phyloP scores from a whole-genome alignment of 2,888 invertebrate species.

The Erebia ligea region DNA sequence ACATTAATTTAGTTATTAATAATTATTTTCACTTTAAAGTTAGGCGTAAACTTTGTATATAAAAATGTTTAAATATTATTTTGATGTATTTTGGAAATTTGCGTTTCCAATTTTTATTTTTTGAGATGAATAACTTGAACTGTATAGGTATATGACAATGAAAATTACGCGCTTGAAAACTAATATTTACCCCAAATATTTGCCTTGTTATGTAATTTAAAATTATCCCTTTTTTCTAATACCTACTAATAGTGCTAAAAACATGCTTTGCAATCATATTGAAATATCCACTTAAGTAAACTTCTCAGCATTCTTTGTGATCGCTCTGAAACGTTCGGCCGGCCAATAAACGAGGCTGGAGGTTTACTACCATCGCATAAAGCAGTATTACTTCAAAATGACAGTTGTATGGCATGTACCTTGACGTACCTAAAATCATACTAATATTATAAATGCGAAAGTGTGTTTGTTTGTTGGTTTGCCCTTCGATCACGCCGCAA shows the following conservation, averaged over 20 bases:
- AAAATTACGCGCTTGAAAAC: neutral
- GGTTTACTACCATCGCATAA: too few species aligned
- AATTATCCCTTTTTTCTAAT: neutral
- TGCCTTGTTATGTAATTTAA: neutral
- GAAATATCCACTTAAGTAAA: neutral
- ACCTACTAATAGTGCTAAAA: neutral
- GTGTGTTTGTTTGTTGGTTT: too few species aligned
- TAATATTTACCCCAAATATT: neutral
- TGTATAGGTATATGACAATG: neutral
- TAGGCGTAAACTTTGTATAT: conserved; percentile 1
- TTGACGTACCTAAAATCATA: too few species aligned
- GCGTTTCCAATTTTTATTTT: neutral
- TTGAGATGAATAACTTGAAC: neutral
- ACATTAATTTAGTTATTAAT: neutral
- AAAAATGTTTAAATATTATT: neutral
- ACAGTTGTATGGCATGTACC: too few species aligned
- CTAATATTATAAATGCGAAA: too few species aligned
- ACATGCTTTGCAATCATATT: neutral
- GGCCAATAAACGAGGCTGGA: too few species aligned
- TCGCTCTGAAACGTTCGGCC: too few species aligned
- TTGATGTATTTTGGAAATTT: neutral
- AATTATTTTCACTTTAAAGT: neutral
- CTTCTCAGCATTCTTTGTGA: too few species aligned
- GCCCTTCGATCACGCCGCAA: too few species aligned
- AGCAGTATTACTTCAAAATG: too few species aligned